Base-by-base conservation (phyloP, 2,797 vertebrate genomes). In the Sebastolobus altivelis region DNA sequence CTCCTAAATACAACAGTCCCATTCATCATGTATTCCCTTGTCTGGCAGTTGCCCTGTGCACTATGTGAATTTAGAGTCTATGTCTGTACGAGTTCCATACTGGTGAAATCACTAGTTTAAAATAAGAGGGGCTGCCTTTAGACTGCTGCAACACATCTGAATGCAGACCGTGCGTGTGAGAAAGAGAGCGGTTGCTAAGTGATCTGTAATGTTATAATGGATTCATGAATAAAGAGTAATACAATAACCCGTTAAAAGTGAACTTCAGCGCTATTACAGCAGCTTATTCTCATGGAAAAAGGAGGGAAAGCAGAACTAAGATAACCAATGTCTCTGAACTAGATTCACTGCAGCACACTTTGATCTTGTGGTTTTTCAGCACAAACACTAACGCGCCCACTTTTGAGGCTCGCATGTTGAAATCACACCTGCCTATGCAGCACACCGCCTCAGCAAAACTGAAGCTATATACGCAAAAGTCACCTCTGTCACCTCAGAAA, bases 331-430 rank as follows among this genome's bases (percentile, higher is more conserved):
- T 80, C 37, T 84, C 71, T 93, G 94, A 92, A 86, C 92, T 92
- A 85, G 80, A 89, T 93, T 91, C 86, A 68, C 61, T 80, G 88
- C 79, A 84, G 69, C 46, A 43, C 60, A 81, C 90, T 94, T 94
- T 95, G 90, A 94, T 92, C 86, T 90, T 94, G 94, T 86, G 94
- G 93, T 89, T 95, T 94, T 90, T 89, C 80, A 77, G 88, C 89
- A 84, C 72, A 85, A 68, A 84, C 83, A 71, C 70, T 35, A 88
- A 93, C 82, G 74, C 83, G 85, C 88, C 84, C 80, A 88, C 88
- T 93, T 91, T 89, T 90, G 87, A 88, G 82, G 71, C 87, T 86
- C 22, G 65, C 37, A 68, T 90, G 82, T 83, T 79, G 84, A 93
- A 91, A 92, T 95, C 90, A 94, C 93, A 95, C 92, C 93, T 94